Evolutionary conservation across 2,888 invertebrate species (phyloP), one percentile per base, ranked within the genome.

Genomic region (Cantharis nigra): DNA sequence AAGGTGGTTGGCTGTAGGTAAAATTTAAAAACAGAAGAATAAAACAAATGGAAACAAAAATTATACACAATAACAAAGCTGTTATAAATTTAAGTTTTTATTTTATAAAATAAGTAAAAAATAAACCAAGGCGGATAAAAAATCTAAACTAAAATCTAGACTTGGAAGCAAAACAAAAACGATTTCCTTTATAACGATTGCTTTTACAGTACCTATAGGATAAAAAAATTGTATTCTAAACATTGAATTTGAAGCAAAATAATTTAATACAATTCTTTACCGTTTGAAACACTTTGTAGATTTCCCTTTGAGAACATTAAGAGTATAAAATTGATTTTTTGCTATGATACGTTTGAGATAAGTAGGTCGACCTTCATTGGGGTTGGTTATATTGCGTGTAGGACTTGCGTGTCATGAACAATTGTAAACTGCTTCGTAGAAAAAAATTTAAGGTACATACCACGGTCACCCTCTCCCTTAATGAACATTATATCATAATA

Each of bases 351-450:
- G 18, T 70, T 71, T 30, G 69, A 74, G 76, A 76, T 76, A 78
- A 78, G 71, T 76, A 76, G 78, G 76, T 76, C 76, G 78, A 76
- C 78, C 78, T 78, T 78, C 74, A 70, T 62, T 62, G 74, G 63
- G 74, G 76, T 71, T 76, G 76, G 78, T 79, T 75, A 81, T 80
- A 83, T 85, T 82, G 85, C 85, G 85, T 85, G 85, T 79, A 70
- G 70, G 72, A 69, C 75, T 83, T 81, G 85, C 85, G 85, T 85
- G 85, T 75, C 76, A 69, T 72, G 79, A 84, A 82, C 82, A 83
- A 81, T 81, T 83, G 80, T 81, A 83, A 85, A 83, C 83, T 83
- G 82, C 80, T 83, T 83, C 81, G 65, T 18, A 67, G 65, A 67
- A 67, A 67, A 67, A 67, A 23, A 82, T 80, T 81, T 82, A 79